Evolutionary conservation across 1,140 invertebrate genomes (phyloP).

Genomic region (Heliconius nattereri): DNA sequence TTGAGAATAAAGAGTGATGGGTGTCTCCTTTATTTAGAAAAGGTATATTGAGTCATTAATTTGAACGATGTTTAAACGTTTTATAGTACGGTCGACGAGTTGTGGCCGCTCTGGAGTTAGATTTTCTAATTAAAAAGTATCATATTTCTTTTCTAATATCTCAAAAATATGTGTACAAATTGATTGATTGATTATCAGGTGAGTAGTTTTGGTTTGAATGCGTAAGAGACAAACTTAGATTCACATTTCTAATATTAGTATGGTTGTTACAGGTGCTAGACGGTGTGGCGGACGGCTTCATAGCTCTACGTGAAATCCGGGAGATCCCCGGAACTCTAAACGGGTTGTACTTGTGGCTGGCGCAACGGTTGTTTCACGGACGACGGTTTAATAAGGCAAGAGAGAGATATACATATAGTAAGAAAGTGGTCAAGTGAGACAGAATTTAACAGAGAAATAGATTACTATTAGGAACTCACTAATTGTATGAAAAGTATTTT

Average conservation of each 20-base stretch:
- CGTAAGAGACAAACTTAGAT: too few species aligned
- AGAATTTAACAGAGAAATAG: neutral
- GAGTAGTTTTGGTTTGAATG: too few species aligned
- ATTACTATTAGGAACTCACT: too few species aligned
- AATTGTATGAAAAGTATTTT: too few species aligned
- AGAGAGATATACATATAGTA: neutral
- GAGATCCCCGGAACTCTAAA: constrained; percentile 97
- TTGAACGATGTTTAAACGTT: neutral
- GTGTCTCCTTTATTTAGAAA: constrained; percentile 96
- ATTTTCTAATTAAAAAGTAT: too few species aligned
- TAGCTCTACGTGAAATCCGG: constrained; percentile 90
- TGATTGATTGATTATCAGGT: too few species aligned
- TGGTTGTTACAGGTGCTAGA: constrained; percentile 85
- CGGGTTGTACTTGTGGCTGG: constrained; percentile 96
- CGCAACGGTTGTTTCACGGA: constrained; percentile 94
- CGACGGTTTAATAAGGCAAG: constrained; percentile 93
- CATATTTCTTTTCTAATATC: too few species aligned
- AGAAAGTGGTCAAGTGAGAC: neutral
- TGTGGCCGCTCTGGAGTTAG: too few species aligned
- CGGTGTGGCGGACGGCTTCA: constrained; percentile 95
- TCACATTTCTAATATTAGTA: too few species aligned
- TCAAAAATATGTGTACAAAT: too few species aligned
- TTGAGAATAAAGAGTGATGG: constrained; percentile 98
- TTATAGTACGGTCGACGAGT: too few species aligned
- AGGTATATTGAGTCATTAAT: constrained; percentile 63